Evolutionary conservation across 2,888 invertebrate genomes (phyloP), one percentile per base, ranked within the genome.

Genomic region (Ischnus inquisitorius): DNA sequence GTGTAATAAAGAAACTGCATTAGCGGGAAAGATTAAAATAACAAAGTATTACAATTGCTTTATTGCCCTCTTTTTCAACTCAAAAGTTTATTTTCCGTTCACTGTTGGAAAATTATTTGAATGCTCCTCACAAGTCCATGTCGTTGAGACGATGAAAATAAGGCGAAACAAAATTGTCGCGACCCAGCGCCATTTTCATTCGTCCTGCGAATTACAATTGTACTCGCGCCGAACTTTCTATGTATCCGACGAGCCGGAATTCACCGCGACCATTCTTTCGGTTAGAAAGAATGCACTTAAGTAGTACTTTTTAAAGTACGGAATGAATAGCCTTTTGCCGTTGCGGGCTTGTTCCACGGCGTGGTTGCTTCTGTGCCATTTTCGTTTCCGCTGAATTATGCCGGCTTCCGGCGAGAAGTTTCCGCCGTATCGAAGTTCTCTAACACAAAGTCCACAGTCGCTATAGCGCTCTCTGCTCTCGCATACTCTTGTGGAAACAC

Each of bases 401-500:
- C n/a, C 12, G 1, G 10, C 57, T 6, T n/a, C n/a, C 57, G 5
- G 16, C 4, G 3, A 28, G 6, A 25, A 60, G 28, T 60, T 60
- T 60, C 25, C n/a, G 0, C 25, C 3, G 12, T 28, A 28, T 25
- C n/a, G 46, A 25, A 60, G 28, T 60, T 60, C n/a, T 60, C 14
- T 25, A 25, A 5, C 22, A 12, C 57, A 25, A 60, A 28, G 14
- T 60, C 28, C 0, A 2, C 28, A 1, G 19, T 54, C 19, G 19
- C 51, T n/a, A 2, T 8, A 8, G 1, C n/a, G n/a, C 10, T 22
- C 19, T 51, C 16, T 51, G 19, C 19, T 0, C 16, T 25, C 46
- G 4, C 25, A 25, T 28, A 34, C 14, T 60, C 39, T 16, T 3
- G 64, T 6, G 12, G 28, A 46, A 72, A 72, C 28, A 74, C 74